These are phyloP conservation scores for Drosophila quadrilineata DNA, from an alignment of 1,140 invertebrate genomes.

Conservation along the genomic window DNA sequence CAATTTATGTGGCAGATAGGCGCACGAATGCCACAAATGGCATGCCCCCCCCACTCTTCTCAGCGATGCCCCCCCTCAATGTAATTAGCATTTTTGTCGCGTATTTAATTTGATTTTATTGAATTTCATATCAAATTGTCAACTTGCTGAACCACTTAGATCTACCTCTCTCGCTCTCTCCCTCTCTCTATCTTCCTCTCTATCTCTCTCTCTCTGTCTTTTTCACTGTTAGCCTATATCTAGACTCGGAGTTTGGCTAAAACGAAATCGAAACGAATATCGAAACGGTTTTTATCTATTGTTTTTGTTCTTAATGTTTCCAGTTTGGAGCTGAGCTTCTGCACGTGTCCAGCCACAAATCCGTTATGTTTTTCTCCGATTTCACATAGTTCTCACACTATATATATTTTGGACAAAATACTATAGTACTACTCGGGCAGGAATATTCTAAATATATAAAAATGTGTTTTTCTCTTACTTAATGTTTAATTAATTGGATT, in stretches of 20 bases:
- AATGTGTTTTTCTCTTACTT: no score
- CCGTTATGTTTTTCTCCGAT: no score
- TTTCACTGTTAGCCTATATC: slow-evolving; percentile 21
- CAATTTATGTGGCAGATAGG: slow-evolving; percentile 43
- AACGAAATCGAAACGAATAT: neutral
- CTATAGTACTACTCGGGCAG: no score
- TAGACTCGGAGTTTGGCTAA: no score
- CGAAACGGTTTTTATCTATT: slow-evolving; percentile 3
- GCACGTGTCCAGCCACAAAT: slow-evolving; percentile 21
- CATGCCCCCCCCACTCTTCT: no score
- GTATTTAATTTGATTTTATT: slow-evolving; percentile 78
- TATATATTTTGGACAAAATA: no score
- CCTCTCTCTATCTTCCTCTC: neutral
- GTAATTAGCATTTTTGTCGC: slow-evolving; percentile 76
- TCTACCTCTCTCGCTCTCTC: neutral
- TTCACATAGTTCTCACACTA: no score
- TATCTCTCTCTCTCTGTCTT: slow-evolving; percentile 12
- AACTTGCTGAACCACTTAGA: slow-evolving; percentile 73
- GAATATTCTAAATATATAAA: no score
- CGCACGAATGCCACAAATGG: neutral
- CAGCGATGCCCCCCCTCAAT: slow-evolving; percentile 14
- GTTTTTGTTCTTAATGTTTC: slow-evolving; percentile 51
- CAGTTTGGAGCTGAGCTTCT: slow-evolving; percentile 34
- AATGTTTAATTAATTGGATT: slow-evolving; percentile 68
- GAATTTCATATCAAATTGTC: slow-evolving; percentile 72